These are phyloP conservation scores for Lasioglossum pauxillum DNA, from an alignment of 2,888 invertebrate species.

Conservation along the genomic window DNA sequence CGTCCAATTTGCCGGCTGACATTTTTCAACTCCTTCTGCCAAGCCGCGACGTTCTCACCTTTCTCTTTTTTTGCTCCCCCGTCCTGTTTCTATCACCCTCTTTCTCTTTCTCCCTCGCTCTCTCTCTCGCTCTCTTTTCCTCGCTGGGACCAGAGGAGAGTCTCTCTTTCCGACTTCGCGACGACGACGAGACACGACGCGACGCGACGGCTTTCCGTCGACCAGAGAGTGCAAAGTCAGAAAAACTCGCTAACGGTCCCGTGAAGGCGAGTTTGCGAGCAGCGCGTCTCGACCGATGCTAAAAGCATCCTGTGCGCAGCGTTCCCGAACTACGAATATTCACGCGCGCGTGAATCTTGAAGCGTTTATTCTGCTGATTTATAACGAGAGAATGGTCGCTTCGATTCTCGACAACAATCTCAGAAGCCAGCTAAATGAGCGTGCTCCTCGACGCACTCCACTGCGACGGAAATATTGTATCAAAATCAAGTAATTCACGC, in stretches of 20 bases:
- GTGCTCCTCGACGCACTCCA: neutral
- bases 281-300: slow-evolving; percentile 16
- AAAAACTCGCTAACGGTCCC: slow-evolving; percentile 57
- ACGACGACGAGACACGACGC: neutral
- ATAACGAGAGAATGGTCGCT: slow-evolving; percentile 9
- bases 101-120: neutral
- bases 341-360: slow-evolving; percentile 32
- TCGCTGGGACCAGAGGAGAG: neutral
- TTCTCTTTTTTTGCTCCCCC: neutral
- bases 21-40: slow-evolving; percentile 72
- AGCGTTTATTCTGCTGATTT: slow-evolving; percentile 19
- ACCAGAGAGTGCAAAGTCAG: slow-evolving; percentile 34
- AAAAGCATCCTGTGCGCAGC: slow-evolving; percentile 29
- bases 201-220: slow-evolving; percentile 44
- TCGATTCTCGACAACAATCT: neutral
- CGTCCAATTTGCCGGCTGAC: slow-evolving; percentile 80
- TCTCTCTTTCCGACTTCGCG: neutral
- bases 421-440: neutral
- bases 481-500: neutral
- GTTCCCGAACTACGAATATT: neutral
- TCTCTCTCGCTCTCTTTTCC: too few relatives aligned
- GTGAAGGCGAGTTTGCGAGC: slow-evolving; percentile 13
- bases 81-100: neutral
- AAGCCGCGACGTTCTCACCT: slow-evolving; percentile 43
- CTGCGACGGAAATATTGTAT: neutral